These are phyloP conservation scores for Notothenia rossii DNA, from an alignment of 2,113 vertebrate species.

Conservation along the genomic window DNA sequence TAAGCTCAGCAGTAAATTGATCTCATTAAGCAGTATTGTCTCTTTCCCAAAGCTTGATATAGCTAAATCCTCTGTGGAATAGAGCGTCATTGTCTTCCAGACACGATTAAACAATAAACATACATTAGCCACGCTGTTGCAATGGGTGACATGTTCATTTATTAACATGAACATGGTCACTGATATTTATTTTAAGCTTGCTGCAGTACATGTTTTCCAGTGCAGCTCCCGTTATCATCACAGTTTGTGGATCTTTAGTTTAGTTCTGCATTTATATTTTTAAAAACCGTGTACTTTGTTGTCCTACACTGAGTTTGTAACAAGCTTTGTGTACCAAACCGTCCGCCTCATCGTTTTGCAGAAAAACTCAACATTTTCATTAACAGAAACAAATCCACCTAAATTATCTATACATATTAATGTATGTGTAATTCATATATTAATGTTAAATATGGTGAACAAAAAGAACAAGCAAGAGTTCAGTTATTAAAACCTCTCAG, in stretches of 20 bases:
- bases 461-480: conserved; percentile 44
- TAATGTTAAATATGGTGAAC: conserved; percentile 12
- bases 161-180: too few relatives aligned
- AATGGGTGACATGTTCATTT: too few relatives aligned
- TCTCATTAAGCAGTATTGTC: background rate
- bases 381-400: conserved; percentile 4
- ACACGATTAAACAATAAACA: background rate
- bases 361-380: background rate
- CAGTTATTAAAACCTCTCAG: conserved; percentile 52
- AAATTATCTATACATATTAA: background rate
- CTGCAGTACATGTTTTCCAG: background rate
- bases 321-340: background rate
- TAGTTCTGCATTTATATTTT: background rate
- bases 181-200: too few relatives aligned
- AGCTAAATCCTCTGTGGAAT: background rate
- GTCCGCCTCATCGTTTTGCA: background rate
- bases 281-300: background rate
- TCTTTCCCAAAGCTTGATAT: background rate
- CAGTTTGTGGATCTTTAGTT: background rate
- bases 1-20: background rate
- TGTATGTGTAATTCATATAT: too few relatives aligned
- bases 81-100: background rate
- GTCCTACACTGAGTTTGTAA: background rate
- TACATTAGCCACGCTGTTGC: background rate
- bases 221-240: background rate